Base-by-base conservation (phyloP, 2,888 invertebrate genomes). In the Trachelus tabidus region DNA sequence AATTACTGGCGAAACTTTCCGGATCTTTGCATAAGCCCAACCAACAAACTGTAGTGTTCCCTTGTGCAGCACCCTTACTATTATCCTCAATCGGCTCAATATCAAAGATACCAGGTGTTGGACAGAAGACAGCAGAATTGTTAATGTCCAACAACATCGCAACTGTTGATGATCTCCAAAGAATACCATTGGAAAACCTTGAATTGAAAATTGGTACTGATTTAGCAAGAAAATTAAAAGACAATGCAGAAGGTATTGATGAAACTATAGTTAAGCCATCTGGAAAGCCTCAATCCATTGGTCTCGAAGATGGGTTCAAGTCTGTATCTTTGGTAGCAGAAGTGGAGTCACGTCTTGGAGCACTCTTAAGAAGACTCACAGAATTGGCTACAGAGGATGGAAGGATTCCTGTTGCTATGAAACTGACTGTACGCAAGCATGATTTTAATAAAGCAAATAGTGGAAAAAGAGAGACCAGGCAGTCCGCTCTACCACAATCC, bases 251-350 rank as follows among this genome's bases (percentile, higher is more conserved):
- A 91, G 97, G 97, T n/a, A 94, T 95, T 79, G 97, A 97, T 90
- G 93, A 93, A 82, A 93, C 94, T 81, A 92, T 93, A 76, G 96
- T 97, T 1, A 95, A 96, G 86, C 93, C 94, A 79, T 94, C 95
- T 69, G 96, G 96, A 6, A 95, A 94, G 88, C 96, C 96, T 23
- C 96, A 95, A 89, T 95, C 95, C 81, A 96, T 97, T 86, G 96
- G 96, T 33, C 91, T 97, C 80, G 97, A 97, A 89, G 96, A 97
- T 89, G 95, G 96, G 79, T 96, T 96, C 90, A 94, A 94, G 86
- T 94, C 94, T 79, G 95, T 96, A 76, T 95, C 95, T 83, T 93
- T 95, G 4, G 94, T 95, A 85, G 94, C 94, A 79, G 96, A 96
- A 88, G 95, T 96, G 4, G 95, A 95, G 87, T 95, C 95, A 40